phyloP scores from a whole-genome alignment of 2,113 vertebrate genomes.

The Trichomycterus rosablanca region DNA sequence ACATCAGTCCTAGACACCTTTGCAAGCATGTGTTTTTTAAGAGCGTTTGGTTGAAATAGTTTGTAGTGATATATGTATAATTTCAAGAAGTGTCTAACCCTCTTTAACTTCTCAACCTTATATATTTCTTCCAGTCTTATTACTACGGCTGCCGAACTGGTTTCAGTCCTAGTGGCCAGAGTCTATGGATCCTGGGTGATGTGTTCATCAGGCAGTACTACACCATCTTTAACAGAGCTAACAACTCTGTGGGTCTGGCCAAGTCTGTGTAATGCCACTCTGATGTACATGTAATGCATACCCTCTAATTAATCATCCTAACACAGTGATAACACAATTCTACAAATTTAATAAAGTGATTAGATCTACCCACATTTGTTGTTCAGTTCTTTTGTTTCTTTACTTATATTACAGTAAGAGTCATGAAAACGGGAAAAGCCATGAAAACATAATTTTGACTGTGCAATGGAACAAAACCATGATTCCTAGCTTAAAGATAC shows the following conservation, averaged over 20 bases:
- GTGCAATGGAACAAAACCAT: too few relatives aligned
- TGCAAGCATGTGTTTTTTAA: too few relatives aligned
- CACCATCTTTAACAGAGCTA: constrained; percentile 53
- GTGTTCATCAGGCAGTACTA: constrained; percentile 62
- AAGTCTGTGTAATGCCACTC: constrained; percentile 36
- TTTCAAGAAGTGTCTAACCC: not conserved
- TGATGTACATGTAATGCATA: not conserved
- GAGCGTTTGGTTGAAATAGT: not conserved
- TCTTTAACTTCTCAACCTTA: too few relatives aligned
- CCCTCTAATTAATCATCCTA: too few relatives aligned
- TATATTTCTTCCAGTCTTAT: not conserved
- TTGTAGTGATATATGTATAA: not conserved
- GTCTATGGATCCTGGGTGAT: constrained; percentile 57
- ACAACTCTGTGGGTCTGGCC: constrained; percentile 58
- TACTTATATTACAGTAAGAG: too few relatives aligned
- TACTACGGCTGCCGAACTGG: constrained; percentile 50
- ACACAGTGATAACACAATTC: too few relatives aligned
- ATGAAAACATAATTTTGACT: too few relatives aligned
- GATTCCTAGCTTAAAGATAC: too few relatives aligned
- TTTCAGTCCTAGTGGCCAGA: constrained; percentile 30
- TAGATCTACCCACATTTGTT: not conserved
- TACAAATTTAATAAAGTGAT: constrained; percentile 17
- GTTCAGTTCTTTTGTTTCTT: too few relatives aligned
- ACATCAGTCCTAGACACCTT: too few relatives aligned
- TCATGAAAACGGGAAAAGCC: too few relatives aligned